Conservation (phyloP, 1,140 invertebrate species). For the Chlorops oryzae region DNA sequence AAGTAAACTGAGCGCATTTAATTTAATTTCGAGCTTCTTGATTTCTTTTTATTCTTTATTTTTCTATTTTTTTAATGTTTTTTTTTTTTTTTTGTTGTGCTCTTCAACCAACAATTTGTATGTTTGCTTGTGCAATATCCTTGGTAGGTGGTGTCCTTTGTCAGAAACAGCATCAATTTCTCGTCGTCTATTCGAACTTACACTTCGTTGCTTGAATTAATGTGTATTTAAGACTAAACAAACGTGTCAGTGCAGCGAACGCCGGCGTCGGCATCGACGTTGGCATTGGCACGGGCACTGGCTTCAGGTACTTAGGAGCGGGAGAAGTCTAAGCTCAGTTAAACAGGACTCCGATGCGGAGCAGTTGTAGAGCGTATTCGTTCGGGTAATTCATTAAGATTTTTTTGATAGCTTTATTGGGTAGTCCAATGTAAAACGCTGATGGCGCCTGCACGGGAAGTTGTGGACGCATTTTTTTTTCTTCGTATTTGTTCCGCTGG, state of each 20-base stretch:
- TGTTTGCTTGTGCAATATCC: neutral
- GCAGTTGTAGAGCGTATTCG: too few relatives aligned
- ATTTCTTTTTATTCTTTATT: conserved; percentile 4
- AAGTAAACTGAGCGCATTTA: conserved; percentile 17
- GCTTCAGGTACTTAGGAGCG: too few relatives aligned
- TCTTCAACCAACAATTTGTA: neutral
- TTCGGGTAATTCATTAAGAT: too few relatives aligned
- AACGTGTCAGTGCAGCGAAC: neutral
- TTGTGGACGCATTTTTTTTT: neutral
- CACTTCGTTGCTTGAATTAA: conserved; percentile 11
- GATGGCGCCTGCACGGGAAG: neutral
- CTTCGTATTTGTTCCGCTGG: conserved; percentile 2
- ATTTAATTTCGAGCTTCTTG: conserved; percentile 20
- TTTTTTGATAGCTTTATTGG: too few relatives aligned
- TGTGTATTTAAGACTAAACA: conserved; percentile 10
- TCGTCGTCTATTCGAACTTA: neutral
- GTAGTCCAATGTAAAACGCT: too few relatives aligned
- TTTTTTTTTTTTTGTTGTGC: neutral
- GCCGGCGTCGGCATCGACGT: neutral
- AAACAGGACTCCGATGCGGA: too few relatives aligned
- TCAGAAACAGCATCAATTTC: conserved; percentile 4
- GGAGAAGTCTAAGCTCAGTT: too few relatives aligned
- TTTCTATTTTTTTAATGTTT: neutral
- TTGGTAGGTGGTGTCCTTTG: neutral
- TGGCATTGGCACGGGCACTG: neutral